phyloP scores from a whole-genome alignment of 2,888 invertebrate species.

The Nomada goodeniana region DNA sequence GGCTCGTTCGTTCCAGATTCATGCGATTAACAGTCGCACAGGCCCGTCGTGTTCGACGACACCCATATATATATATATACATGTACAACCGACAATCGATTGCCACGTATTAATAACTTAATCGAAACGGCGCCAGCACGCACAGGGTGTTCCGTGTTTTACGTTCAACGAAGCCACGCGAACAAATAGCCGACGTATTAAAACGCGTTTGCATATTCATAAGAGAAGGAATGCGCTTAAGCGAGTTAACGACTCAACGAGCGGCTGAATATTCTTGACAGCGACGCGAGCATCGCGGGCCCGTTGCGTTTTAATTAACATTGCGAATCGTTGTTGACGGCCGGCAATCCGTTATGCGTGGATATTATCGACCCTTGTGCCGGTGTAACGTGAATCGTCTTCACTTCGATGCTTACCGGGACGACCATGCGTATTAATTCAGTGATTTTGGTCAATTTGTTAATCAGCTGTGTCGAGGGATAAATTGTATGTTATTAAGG shows the following conservation, averaged over 20 bases:
- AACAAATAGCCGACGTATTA: constrained; percentile 42
- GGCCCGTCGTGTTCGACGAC: background rate
- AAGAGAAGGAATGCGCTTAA: constrained; percentile 60
- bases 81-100: constrained; percentile 2
- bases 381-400: background rate
- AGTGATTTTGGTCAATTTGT: too few species aligned
- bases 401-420: background rate
- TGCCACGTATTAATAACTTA: constrained; percentile 15
- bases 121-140: background rate
- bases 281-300: constrained; percentile 30
- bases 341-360: constrained; percentile 3
- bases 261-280: constrained; percentile 59
- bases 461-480: too few species aligned
- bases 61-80: background rate
- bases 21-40: constrained; percentile 1
- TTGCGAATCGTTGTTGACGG: constrained; percentile 36
- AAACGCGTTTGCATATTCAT: constrained; percentile 63
- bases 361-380: background rate
- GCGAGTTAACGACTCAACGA: constrained; percentile 57
- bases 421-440: background rate
- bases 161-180: constrained; percentile 18
- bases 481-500: too few species aligned
- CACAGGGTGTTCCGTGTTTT: background rate
- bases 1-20: constrained; percentile 25
- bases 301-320: constrained; percentile 50